These are phyloP conservation scores for Acipenser oxyrinchus DNA, from an alignment of 2,797 vertebrate species.

Conservation along the genomic window DNA sequence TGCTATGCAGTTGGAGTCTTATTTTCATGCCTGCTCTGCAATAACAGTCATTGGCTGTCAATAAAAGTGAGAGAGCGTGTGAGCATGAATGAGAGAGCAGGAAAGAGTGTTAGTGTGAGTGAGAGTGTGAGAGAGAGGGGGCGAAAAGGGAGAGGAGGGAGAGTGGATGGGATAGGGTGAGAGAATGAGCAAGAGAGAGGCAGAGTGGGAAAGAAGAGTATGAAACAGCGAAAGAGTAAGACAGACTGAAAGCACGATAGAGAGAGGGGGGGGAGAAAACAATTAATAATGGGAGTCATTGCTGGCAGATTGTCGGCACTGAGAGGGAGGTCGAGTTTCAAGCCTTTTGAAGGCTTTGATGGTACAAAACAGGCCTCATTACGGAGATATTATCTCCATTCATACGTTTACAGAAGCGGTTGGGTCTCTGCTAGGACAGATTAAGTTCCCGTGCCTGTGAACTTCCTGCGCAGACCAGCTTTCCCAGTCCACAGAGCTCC, in stretches of 20 bases:
- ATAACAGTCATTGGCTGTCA: too few relatives aligned
- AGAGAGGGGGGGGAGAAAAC: slow-evolving; percentile 50
- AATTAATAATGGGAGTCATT: slow-evolving; percentile 75
- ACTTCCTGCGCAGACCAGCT: slow-evolving; percentile 54
- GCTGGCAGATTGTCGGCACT: slow-evolving; percentile 59
- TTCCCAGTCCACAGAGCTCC: slow-evolving; percentile 47
- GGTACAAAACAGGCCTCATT: slow-evolving; percentile 78
- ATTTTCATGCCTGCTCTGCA: too few relatives aligned
- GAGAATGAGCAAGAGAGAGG: slow-evolving; percentile 18
- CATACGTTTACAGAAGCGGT: slow-evolving; percentile 71
- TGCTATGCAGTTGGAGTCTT: too few relatives aligned
- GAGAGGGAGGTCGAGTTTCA: slow-evolving; percentile 68
- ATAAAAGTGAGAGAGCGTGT: slow-evolving; percentile 6
- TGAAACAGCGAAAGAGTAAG: slow-evolving; percentile 26
- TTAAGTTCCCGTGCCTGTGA: slow-evolving; percentile 69
- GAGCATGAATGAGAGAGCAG: background rate
- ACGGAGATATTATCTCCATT: slow-evolving; percentile 81
- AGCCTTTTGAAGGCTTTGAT: slow-evolving; percentile 72
- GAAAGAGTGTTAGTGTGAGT: background rate
- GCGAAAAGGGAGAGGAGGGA: slow-evolving; percentile 4
- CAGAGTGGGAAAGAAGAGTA: slow-evolving; percentile 3
- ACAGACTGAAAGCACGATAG: background rate
- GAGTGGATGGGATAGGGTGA: background rate
- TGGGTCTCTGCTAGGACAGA: slow-evolving; percentile 70
- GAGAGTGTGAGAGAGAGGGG: slow-evolving; percentile 2